Percentiles rank a stretch among this genome's conserved stretches.
Conservation (phyloP, 2,113 vertebrate genomes). For the western clawed frog (Xenopus tropicalis) region DNA sequence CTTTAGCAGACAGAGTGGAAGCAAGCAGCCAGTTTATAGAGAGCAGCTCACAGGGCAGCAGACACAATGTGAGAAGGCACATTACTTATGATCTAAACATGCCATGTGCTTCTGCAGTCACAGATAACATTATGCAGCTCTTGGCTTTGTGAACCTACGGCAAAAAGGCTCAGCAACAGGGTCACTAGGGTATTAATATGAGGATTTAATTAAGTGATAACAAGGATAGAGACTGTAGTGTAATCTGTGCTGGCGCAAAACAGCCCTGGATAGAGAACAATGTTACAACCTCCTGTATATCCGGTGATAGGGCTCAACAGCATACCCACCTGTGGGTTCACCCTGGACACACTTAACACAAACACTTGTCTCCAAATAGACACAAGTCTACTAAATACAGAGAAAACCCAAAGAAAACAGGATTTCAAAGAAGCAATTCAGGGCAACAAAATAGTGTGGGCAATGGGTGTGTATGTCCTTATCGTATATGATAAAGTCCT, state of each 20-base stretch:
- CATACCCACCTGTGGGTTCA: conserved; percentile 29
- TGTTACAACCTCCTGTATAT: conserved; percentile 4
- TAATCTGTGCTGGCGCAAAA: conserved; percentile 31
- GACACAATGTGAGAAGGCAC: conserved; percentile 10
- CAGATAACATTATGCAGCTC: conserved; percentile 37
- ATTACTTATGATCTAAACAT: conserved; percentile 25
- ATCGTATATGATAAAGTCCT: no score
- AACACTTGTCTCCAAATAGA: conserved; percentile 15
- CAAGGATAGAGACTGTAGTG: conserved; percentile 18
- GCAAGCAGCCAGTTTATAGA: background rate
- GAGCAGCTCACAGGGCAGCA: background rate
- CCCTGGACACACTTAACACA: background rate
- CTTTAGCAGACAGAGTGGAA: background rate
- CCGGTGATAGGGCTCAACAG: conserved; percentile 16
- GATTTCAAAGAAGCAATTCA: conserved; percentile 11
- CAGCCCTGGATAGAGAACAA: conserved; percentile 21
- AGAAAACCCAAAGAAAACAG: conserved; percentile 10
- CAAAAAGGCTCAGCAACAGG: conserved; percentile 17
- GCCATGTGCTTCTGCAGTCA: conserved; percentile 30
- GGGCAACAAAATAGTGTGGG: background rate
- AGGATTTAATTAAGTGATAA: conserved; percentile 45
- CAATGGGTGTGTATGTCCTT: background rate
- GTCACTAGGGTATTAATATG: conserved; percentile 38
- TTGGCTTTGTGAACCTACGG: conserved; percentile 21
- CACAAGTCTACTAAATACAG: background rate